Evolutionary conservation across 2,113 vertebrate species (phyloP), one percentile per base, ranked within the genome.

Genomic region (Tauraco erythrolophus): DNA sequence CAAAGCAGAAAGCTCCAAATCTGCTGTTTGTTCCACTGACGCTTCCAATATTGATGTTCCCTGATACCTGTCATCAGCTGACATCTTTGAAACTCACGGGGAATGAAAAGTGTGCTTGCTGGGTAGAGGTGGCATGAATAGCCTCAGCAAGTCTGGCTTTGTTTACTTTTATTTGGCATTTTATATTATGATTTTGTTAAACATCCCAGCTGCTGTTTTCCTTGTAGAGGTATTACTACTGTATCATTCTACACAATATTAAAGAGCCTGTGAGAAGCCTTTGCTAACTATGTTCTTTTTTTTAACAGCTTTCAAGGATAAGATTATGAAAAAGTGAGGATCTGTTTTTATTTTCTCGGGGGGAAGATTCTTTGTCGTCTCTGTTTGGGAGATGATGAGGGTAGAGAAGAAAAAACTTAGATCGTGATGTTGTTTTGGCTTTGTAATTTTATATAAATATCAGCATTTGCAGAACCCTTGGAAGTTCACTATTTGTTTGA

Each of bases 91-190:
- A 86, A 78, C 19, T 76, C 54, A 24, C 14, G 41, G 41, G 41
- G 56, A 86, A 65, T 86, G 75, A 86, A 57, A 75, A 79, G 4
- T 41, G 22, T 53, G 12, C n/a, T 46, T 90, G 4, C 22, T 80
- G 50, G 70, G 3, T 31, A 33, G 24, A 51, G 37, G 51, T 51
- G 45, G 41, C 71, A 79, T 48, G 60, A 89, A 71, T 51, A 94
- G 33, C 80, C 31, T 97, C 62, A 61, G 28, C 25, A 88, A 74
- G 21, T 95, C 82, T 92, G 75, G 35, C 70, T 96, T 72, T 87
- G 48, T 80, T 39, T 79, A 48, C 22, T 54, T 95, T 75, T 88
- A 22, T 88, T 93, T 95, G 37, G 12, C 46, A 81, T 28, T 48
- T 84, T 84, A 46, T 78, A 22, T 57, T 48, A 85, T 15, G 21